These are phyloP conservation scores for Tapera naevia DNA, from an alignment of 2,797 vertebrate genomes.

Conservation along the genomic window DNA sequence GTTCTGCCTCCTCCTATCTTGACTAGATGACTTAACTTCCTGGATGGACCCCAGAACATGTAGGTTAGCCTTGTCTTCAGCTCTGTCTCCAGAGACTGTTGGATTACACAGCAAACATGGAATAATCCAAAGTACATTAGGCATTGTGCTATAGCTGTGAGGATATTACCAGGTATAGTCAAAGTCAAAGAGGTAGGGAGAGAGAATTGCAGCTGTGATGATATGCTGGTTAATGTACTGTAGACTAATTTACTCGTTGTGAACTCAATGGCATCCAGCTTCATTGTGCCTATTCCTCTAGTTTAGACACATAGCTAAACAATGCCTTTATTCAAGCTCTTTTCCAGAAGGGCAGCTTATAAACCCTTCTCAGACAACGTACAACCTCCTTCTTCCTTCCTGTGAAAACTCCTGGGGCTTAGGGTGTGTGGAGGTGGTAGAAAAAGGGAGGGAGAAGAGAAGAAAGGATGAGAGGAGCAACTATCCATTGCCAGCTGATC, in stretches of 20 bases:
- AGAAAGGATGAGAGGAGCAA: constrained; percentile 21
- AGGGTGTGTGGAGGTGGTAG: neutral
- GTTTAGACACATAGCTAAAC: neutral
- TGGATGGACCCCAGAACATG: neutral
- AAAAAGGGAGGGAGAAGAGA: neutral
- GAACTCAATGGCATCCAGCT: neutral
- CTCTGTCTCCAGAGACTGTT: neutral
- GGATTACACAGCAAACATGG: neutral
- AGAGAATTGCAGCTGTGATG: neutral
- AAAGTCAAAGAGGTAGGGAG: neutral
- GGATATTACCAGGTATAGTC: neutral
- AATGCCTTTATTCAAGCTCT: neutral
- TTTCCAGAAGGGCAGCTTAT: constrained; percentile 36
- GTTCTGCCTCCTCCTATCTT: neutral
- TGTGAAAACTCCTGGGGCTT: neutral
- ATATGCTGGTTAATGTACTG: neutral
- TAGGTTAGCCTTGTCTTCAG: neutral
- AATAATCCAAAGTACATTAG: neutral
- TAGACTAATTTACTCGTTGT: neutral
- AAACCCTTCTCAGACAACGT: constrained; percentile 30
- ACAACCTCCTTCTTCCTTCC: constrained; percentile 14
- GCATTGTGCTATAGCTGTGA: neutral
- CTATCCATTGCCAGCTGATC: neutral
- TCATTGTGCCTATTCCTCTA: neutral
- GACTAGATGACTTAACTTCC: neutral